Conservation (phyloP, 2,113 vertebrate genomes). For the Esox niger region DNA sequence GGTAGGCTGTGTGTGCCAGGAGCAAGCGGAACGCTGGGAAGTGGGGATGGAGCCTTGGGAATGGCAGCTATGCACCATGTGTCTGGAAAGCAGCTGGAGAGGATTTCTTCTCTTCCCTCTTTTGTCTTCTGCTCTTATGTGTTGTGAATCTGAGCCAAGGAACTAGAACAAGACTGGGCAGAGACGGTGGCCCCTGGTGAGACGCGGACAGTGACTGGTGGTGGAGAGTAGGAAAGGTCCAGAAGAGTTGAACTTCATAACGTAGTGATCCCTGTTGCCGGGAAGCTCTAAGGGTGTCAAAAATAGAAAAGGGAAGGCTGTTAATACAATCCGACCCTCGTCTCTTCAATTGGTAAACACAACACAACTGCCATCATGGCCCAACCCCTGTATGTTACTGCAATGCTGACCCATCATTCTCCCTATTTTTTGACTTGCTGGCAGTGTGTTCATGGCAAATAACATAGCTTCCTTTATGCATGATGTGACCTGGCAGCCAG, state of each 20-base stretch:
- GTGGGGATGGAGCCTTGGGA: conserved; percentile 84
- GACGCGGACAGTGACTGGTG: conserved; percentile 56
- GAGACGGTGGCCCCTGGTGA: conserved; percentile 51
- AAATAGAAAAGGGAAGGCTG: neutral
- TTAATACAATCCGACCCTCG: conserved; percentile 11
- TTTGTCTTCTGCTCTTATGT: conserved; percentile 27
- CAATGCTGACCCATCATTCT: neutral
- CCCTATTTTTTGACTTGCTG: no score
- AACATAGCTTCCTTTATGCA: neutral
- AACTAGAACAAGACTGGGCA: conserved; percentile 72
- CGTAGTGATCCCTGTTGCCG: conserved; percentile 73
- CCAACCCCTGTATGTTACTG: neutral
- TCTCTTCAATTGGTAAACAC: neutral
- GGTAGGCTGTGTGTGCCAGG: conserved; percentile 45
- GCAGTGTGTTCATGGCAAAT: no score
- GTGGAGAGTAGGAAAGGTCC: conserved; percentile 52
- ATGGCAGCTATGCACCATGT: conserved; percentile 98
- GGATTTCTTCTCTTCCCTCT: conserved; percentile 43
- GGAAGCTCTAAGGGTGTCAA: conserved; percentile 42
- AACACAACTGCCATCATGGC: neutral
- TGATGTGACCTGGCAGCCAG: neutral
- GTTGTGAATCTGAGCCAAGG: conserved; percentile 80
- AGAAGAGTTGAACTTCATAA: conserved; percentile 76
- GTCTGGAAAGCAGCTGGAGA: conserved; percentile 91
- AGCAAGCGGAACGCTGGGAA: conserved; percentile 78